Evolutionary conservation across 2,888 invertebrate species (phyloP).

Genomic region (Rotaria macrura): DNA sequence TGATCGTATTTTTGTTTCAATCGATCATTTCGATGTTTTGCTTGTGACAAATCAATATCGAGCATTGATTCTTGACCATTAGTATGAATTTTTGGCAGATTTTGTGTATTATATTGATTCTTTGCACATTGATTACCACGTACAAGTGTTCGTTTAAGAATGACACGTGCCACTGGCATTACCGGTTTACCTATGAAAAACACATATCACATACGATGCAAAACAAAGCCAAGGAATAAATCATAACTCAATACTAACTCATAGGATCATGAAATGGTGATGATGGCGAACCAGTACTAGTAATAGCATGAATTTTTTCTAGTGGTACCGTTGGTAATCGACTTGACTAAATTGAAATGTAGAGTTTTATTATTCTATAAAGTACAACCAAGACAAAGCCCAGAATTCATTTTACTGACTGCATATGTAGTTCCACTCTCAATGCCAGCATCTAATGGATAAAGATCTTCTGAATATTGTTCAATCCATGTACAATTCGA

Average conservation of each 20-base stretch:
- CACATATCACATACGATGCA: not conserved
- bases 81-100: not conserved
- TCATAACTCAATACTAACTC: not conserved
- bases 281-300: conserved; percentile 68
- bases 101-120: not conserved
- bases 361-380: not conserved
- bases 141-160: not conserved
- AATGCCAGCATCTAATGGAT: conserved; percentile 88
- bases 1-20: not conserved
- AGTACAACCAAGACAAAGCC: not conserved
- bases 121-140: conserved; percentile 9
- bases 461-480: conserved; percentile 69
- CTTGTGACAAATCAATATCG: not conserved
- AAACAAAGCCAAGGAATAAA: accelerated
- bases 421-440: conserved; percentile 80
- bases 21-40: not conserved
- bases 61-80: not conserved
- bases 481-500: conserved; percentile 79
- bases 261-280: conserved; percentile 80
- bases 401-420: conserved; percentile 41
- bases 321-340: conserved; percentile 68
- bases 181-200: not conserved
- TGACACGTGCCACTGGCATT: not conserved
- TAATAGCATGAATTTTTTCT: conserved; percentile 70
- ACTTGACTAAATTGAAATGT: conserved; percentile 49